phyloP scores from a whole-genome alignment of 2,888 invertebrate species.

The Ectemnius lituratus region DNA sequence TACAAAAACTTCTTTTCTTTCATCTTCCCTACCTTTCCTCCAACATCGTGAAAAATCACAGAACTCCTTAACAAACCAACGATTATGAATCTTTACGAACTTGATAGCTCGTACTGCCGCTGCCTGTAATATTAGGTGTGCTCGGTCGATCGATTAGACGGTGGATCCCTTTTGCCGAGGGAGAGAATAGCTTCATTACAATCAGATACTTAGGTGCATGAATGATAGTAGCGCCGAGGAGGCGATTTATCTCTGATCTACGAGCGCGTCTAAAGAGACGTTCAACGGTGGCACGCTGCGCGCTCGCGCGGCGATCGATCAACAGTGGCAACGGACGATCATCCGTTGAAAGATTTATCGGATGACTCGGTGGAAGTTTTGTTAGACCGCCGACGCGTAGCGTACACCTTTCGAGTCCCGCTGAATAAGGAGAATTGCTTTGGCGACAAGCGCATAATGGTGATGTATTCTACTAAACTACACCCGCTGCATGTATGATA shows the following conservation, averaged over 20 bases:
- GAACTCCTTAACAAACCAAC: too few relatives aligned
- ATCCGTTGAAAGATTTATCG: constrained; percentile 28
- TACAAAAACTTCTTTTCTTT: too few relatives aligned
- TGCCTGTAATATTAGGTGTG: too few relatives aligned
- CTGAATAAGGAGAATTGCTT: constrained; percentile 19
- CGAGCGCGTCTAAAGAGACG: constrained; percentile 4
- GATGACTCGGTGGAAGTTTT: constrained; percentile 29
- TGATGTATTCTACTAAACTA: background rate
- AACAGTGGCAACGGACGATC: constrained; percentile 14
- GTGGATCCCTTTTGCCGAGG: too few relatives aligned
- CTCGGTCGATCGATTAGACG: too few relatives aligned
- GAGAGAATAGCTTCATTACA: background rate
- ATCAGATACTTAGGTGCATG: constrained; percentile 13
- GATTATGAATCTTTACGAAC: too few relatives aligned
- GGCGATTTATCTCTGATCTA: constrained; percentile 39
- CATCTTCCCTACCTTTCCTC: too few relatives aligned
- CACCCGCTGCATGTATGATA: background rate
- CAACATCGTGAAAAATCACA: too few relatives aligned
- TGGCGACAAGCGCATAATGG: background rate
- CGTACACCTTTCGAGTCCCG: constrained; percentile 2
- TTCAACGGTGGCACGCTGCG: constrained; percentile 18
- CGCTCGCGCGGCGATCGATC: constrained; percentile 26
- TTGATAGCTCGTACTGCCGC: too few relatives aligned
- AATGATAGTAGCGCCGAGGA: background rate
- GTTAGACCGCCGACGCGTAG: constrained; percentile 19